Conservation (phyloP, 2,797 vertebrate species). For the Geotrypetes seraphini region DNA sequence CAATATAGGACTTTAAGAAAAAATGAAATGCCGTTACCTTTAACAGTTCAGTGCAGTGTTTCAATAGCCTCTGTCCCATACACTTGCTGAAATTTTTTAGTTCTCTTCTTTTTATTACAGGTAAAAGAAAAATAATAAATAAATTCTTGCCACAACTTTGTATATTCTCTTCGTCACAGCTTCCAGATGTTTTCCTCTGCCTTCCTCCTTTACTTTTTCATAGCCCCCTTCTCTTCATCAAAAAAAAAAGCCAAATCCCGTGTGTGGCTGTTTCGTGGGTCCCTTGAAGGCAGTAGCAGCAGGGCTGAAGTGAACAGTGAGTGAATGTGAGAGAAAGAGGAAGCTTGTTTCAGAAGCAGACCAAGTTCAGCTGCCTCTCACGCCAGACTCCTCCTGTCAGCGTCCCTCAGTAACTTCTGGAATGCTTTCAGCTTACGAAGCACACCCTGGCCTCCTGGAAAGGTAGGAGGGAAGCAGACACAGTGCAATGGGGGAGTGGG, state of each 20-base stretch:
- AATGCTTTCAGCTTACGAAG: conserved; percentile 44
- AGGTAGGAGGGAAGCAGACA: conserved; percentile 55
- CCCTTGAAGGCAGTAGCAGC: conserved; percentile 46
- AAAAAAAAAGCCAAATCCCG: conserved; percentile 41
- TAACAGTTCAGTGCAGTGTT: conserved; percentile 49
- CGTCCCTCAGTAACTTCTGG: conserved; percentile 53
- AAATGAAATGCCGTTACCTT: conserved; percentile 47
- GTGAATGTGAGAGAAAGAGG: conserved; percentile 42
- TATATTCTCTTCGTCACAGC: conserved; percentile 31
- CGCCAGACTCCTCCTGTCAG: conserved; percentile 49
- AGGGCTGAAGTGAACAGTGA: conserved; percentile 38
- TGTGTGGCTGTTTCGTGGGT: conserved; percentile 40
- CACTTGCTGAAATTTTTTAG: conserved; percentile 39
- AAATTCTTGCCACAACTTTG: conserved; percentile 31
- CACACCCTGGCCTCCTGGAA: conserved; percentile 54
- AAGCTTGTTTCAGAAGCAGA: conserved; percentile 39
- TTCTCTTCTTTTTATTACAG: conserved; percentile 18
- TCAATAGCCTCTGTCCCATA: conserved; percentile 56
- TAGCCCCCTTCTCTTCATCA: conserved; percentile 5
- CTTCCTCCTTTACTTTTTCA: conserved; percentile 14
- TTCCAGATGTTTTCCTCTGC: conserved; percentile 38
- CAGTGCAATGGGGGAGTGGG: conserved; percentile 25
- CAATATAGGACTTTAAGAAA: conserved; percentile 4
- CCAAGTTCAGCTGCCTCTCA: conserved; percentile 45
- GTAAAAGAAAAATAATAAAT: conserved; percentile 18